Base-by-base conservation (phyloP, 2,888 invertebrate genomes). In the Melanostoma scalare region DNA sequence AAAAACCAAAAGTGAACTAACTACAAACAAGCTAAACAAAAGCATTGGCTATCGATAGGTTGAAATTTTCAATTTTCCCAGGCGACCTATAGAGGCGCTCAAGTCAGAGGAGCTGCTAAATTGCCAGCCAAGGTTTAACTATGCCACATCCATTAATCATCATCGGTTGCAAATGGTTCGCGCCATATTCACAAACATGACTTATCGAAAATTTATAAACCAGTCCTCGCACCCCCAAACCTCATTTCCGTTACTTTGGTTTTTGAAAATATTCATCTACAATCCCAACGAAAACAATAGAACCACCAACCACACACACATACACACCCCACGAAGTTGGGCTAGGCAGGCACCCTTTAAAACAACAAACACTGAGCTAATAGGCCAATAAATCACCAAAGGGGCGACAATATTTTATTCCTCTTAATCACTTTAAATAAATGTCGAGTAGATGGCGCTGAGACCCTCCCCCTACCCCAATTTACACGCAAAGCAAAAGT, bases 351-450 rank as follows among this genome's bases (percentile, higher is more conserved):
- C 20, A 53, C 58, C 69, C 48, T 40, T 58, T 53, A 8, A 42
- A 42, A 42, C 40, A 67, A 44, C 67, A 53, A 50, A 55, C 48
- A 44, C 31, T 65, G 56, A 63, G 82, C 82, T 85, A 81, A 76
- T 78, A 85, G 86, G 85, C 86, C 79, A 76, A 86, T 86, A 86
- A 86, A 86, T 86, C 86, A 85, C 61, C 60, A 67, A 67, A 61
- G 81, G 85, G 82, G 72, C 85, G 79, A 86, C 86, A 86, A 85
- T 86, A 86, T 85, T 86, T 86, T 86, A 86, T 85, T 86, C 82
- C 82, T 79, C 86, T 86, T 86, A 86, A 86, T 86, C 86, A 82
- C 86, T 82, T 85, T 86, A 85, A 85, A 85, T 86, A 86, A 86
- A 86, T 82, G 81, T 82, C 86, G 81, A 82, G 75, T 76, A 78